Evolutionary conservation across 2,113 vertebrate species (phyloP), one percentile per base, ranked within the genome.

Genomic region (Megaceryle maxima): DNA sequence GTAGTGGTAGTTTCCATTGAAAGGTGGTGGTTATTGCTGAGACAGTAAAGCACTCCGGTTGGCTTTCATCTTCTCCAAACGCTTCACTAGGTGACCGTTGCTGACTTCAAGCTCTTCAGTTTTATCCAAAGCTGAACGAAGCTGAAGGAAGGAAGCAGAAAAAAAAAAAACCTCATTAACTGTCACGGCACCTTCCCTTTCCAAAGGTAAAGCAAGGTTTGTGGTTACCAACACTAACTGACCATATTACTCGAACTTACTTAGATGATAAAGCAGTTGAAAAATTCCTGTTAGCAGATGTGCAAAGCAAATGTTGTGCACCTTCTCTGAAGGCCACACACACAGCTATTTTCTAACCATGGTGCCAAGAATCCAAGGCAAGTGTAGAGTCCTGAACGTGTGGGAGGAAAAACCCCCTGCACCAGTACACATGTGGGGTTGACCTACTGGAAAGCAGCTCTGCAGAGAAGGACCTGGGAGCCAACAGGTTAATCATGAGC

Each of bases 41-140:
- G 99, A 99, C 82, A 99, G 95, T 48, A 98, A 97, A 7, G 98
- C 98, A 5, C 98, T 99, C 14, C 99, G 97, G 78, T 98, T 99
- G 13, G 99, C 98, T 95, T 99, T 99, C 96, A 99, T 99, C 97
- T 99, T 99, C 90, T 99, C 99, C 96, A 99, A 96, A 37, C 99
- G 97, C 96, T 99, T 99, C 59, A 98, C 97, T 33, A 99, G 97
- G 93, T 99, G 99, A 72, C 98, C 98, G 14, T 99, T 99, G 98
- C 98, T 99, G 12, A 99, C 98, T 97, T 99, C 99, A 1, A 99
- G 98, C 92, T 99, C 99, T 39, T 99, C 99, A 0, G 99, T 97
- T 95, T 99, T 99, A 95, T 99, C 99, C 97, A 99, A 63, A 1
- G 99, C 99, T 2, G 99, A 98, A 29, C 99, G 99, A 43, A 99